Percentiles rank a stretch among this genome's conserved stretches.
These are phyloP conservation scores for Bostrychus sinensis DNA, from an alignment of 2,113 vertebrate species.

Conservation along the genomic window DNA sequence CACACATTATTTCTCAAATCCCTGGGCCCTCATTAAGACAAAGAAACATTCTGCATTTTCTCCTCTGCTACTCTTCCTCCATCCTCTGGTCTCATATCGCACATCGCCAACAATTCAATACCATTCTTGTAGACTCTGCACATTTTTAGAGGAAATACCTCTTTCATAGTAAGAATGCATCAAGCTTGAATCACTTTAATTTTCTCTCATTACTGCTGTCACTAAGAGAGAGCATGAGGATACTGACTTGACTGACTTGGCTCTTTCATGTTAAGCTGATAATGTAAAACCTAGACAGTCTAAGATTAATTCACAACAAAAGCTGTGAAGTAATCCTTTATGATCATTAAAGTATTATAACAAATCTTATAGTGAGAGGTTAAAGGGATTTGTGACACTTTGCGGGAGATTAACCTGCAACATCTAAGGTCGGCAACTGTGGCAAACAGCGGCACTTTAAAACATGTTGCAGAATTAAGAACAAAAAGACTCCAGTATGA, in stretches of 20 bases:
- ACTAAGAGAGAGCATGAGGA: not conserved
- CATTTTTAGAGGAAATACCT: conserved; percentile 19
- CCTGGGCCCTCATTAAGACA: conserved; percentile 51
- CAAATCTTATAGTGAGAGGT: not conserved
- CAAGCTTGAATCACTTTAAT: not conserved
- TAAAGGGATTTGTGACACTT: not conserved
- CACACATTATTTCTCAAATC: conserved; percentile 71
- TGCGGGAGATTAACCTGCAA: not conserved
- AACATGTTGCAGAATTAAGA: not conserved
- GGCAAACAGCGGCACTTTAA: not conserved
- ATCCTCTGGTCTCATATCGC: conserved; percentile 2
- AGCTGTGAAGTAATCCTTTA: not conserved
- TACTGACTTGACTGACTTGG: not conserved
- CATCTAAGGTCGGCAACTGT: not conserved
- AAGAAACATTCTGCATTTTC: conserved; percentile 55
- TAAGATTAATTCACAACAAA: not conserved
- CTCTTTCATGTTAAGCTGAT: not conserved
- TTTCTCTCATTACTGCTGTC: not conserved
- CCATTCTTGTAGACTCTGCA: conserved; percentile 1
- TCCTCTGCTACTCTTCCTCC: conserved; percentile 23
- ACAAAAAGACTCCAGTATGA: too few species aligned
- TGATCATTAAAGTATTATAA: not conserved
- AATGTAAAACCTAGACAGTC: conserved; percentile 2
- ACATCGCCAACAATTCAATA: conserved; percentile 27
- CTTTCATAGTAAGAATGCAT: not conserved